These are phyloP conservation scores for Neotoxoptera formosana DNA, from an alignment of 1,140 invertebrate genomes.

Conservation along the genomic window DNA sequence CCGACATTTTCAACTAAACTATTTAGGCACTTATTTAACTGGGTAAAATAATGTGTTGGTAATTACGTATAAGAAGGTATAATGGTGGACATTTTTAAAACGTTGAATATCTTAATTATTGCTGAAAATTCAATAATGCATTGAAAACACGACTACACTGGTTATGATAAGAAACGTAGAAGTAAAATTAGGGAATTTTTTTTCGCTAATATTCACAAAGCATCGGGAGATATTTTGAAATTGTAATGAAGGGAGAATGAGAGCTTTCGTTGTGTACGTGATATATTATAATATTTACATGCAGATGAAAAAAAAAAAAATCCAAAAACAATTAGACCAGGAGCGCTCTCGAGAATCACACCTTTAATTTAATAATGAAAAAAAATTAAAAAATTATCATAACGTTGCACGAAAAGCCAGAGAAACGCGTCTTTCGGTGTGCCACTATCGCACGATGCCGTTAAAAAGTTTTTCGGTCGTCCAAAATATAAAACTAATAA, in stretches of 20 bases:
- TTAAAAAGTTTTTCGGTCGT: neutral
- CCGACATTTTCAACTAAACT: neutral
- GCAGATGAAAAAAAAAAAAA: neutral
- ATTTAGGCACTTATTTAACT: neutral
- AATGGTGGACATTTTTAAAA: too few relatives aligned
- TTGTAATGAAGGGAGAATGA: neutral
- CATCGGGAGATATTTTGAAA: neutral
- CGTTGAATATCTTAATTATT: neutral
- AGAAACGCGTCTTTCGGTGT: neutral
- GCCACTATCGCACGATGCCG: neutral
- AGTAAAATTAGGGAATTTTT: neutral
- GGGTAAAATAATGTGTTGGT: neutral
- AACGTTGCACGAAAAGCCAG: neutral
- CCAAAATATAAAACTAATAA: constrained; percentile 7
- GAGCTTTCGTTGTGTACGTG: neutral
- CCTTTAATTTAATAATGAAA: neutral
- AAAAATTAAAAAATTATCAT: neutral
- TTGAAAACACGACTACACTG: neutral
- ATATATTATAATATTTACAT: neutral
- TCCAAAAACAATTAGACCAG: neutral
- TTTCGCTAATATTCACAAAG: neutral
- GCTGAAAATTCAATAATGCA: neutral
- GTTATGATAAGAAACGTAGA: neutral
- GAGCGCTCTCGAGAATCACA: neutral
- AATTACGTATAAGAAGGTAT: too few relatives aligned